Conservation (phyloP, 2,888 invertebrate genomes). For the Parnassius apollo region DNA sequence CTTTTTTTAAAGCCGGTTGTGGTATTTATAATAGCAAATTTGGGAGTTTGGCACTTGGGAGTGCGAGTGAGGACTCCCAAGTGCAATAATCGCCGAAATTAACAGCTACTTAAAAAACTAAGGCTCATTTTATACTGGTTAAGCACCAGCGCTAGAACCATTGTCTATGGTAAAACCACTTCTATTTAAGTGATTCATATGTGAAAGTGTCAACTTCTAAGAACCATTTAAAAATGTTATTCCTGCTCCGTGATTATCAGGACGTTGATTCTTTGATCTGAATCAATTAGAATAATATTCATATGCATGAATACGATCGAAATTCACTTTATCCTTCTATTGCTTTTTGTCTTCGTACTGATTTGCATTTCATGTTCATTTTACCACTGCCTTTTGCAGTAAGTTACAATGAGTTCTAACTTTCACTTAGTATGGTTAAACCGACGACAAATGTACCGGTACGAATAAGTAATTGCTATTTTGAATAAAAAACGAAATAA, state of each 20-base stretch:
- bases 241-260: not conserved
- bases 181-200: slow-evolving; percentile 21
- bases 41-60: too few relatives aligned
- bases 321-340: slow-evolving; percentile 2
- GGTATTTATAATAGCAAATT: too few relatives aligned
- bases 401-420: slow-evolving; percentile 6
- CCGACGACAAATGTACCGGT: slow-evolving; percentile 5
- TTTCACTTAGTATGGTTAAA: slow-evolving; percentile 10
- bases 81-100: too few relatives aligned
- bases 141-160: not conserved
- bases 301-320: not conserved
- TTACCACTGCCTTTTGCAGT: slow-evolving; percentile 5
- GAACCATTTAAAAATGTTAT: slow-evolving; percentile 9
- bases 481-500: slow-evolving; percentile 30
- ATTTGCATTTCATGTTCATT: slow-evolving; percentile 13
- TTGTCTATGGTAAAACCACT: slow-evolving; percentile 4
- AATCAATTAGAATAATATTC: not conserved
- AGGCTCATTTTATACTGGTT: slow-evolving; percentile 12
- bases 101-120: too few relatives aligned
- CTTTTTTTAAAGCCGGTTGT: too few relatives aligned
- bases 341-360: slow-evolving; percentile 13
- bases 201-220: slow-evolving; percentile 28
- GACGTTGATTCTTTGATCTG: not conserved
- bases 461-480: slow-evolving; percentile 19
- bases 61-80: too few relatives aligned